Evolutionary conservation across 2,113 vertebrate genomes (phyloP).

Genomic region (Aspidoscelis tigris): DNA sequence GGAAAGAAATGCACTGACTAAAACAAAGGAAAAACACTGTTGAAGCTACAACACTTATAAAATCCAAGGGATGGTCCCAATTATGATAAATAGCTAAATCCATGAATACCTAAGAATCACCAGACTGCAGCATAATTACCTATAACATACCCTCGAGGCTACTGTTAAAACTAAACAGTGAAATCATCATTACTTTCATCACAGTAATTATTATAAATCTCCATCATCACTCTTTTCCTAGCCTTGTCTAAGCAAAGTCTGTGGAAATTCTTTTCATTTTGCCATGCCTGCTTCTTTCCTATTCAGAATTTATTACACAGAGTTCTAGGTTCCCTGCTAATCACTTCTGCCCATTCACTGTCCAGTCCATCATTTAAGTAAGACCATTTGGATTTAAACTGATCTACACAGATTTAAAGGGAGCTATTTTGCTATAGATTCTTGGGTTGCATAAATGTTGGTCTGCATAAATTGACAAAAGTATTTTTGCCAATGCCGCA

Average conservation of each 20-base stretch:
- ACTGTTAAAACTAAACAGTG: constrained; percentile 41
- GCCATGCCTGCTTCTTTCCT: neutral
- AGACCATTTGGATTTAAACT: neutral
- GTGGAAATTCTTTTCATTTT: constrained; percentile 50
- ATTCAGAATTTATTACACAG: constrained; percentile 28
- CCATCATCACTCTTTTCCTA: constrained; percentile 47
- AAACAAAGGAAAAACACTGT: neutral
- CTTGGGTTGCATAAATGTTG: neutral
- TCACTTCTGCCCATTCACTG: neutral
- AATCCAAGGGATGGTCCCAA: constrained; percentile 63
- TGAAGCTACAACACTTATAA: constrained; percentile 43
- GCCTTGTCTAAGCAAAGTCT: constrained; percentile 59
- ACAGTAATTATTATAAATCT: constrained; percentile 69
- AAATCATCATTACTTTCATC: constrained; percentile 64
- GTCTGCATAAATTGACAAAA: neutral
- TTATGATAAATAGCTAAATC: constrained; percentile 70
- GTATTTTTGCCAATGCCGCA: neutral
- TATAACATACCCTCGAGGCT: constrained; percentile 51
- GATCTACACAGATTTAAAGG: neutral
- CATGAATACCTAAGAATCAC: constrained; percentile 64
- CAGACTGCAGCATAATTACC: constrained; percentile 64
- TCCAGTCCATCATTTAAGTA: neutral
- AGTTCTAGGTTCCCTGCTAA: neutral
- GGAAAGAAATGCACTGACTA: neutral
- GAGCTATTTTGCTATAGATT: neutral